Evolutionary conservation across 2,797 vertebrate genomes (phyloP), one percentile per base, ranked within the genome.

Genomic region (Astyanax mexicanus): DNA sequence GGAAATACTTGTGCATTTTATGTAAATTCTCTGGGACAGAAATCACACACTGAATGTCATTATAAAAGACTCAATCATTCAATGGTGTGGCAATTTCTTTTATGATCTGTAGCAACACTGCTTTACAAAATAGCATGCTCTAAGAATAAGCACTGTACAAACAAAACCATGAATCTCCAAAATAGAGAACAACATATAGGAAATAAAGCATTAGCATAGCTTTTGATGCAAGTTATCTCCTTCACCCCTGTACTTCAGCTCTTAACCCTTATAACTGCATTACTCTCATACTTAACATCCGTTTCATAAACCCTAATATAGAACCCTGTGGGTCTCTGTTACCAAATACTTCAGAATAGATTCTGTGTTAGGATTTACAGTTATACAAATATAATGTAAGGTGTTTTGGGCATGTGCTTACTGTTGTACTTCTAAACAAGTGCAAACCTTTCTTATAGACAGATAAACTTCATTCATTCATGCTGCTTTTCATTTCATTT

Each of bases 71-170:
- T 15, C 12, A 23, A 11, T 21, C 38, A 42, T 44, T 64, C 13
- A 35, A 60, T 61, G 17, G 0, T 37, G 6, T 70, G n/a, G 19
- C 12, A 15, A 17, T 32, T 19, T 44, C 4, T 52, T 69, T 76
- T 61, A 69, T 42, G n/a, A n/a, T n/a, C n/a, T n/a, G 62, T n/a
- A 60, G 8, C 17, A 62, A 58, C 67, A 45, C 27, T 44, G 25
- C 35, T 27, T 13, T 35, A 6, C 6, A 15, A 29, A 57, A 27
- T 17, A 42, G 57, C 45, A 68, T 75, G 27, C 32, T 74, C 17
- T 32, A 37, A 52, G 9, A 17, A 32, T 35, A 57, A 37, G 4
- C 15, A 23, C n/a, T 15, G 52, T 29, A 25, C 6, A 17, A 10
- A 21, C 4, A 5, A 45, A 45, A 42, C 3, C 40, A 38, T 8